Conservation (phyloP, 2,888 invertebrate species). For the Archips xylosteana region DNA sequence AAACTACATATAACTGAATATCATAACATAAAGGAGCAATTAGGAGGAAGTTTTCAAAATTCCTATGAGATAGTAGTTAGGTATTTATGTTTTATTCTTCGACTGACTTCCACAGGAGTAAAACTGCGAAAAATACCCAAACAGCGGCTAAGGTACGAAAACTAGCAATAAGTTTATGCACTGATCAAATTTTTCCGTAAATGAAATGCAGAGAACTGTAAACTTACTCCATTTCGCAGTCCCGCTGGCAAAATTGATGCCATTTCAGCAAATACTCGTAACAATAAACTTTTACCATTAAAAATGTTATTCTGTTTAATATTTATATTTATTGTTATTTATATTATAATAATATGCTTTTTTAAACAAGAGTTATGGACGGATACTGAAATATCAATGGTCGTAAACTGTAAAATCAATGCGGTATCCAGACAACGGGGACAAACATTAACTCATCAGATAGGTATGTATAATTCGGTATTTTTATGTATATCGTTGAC, state of each 20-base stretch:
- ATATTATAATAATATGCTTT: too few relatives aligned
- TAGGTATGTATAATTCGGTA: not conserved
- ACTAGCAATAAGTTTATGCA: too few relatives aligned
- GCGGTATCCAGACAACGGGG: slow-evolving; percentile 77
- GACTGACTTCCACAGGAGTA: too few relatives aligned
- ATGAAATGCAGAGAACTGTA: not conserved
- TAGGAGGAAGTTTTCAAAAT: too few relatives aligned
- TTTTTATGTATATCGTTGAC: not conserved
- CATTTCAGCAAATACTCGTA: slow-evolving; percentile 51
- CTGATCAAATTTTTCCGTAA: too few relatives aligned
- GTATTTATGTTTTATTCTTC: too few relatives aligned
- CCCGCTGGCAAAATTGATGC: slow-evolving; percentile 74
- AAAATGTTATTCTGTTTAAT: not conserved
- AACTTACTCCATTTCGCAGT: slow-evolving; percentile 70
- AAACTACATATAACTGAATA: too few relatives aligned
- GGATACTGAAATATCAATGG: slow-evolving; percentile 34
- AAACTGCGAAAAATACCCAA: too few relatives aligned
- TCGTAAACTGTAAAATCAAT: slow-evolving; percentile 67
- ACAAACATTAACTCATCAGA: slow-evolving; percentile 49
- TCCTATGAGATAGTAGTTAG: too few relatives aligned
- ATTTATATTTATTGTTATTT: not conserved
- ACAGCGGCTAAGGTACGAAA: too few relatives aligned
- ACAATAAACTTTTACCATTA: slow-evolving; percentile 15
- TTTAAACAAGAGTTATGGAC: not conserved
- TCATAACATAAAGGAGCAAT: too few relatives aligned